A percentile compares a stretch with the other conserved stretches of the same genome.
Evolutionary conservation across 2,888 invertebrate genomes (phyloP).

Genomic region (Periphyllus acericola): DNA sequence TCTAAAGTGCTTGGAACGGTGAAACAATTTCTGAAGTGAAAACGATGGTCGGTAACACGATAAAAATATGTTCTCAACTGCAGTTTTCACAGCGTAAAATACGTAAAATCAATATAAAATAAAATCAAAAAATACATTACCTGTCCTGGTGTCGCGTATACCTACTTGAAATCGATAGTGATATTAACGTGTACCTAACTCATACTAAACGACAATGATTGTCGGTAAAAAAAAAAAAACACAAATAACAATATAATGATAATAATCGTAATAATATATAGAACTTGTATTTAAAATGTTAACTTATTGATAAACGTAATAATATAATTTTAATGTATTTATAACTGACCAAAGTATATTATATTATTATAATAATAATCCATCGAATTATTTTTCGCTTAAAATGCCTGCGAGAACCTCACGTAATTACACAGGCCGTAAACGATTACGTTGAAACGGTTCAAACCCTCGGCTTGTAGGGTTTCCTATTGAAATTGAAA

Average conservation of each 20-base stretch:
- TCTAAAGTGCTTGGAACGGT: too few species aligned
- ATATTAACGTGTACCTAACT: too few species aligned
- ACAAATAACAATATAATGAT: neutral
- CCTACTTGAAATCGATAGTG: too few species aligned
- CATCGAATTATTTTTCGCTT: slow-evolving; percentile 22
- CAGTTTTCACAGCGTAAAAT: too few species aligned
- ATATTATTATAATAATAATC: neutral
- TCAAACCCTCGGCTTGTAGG: slow-evolving; percentile 14
- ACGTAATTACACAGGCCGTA: neutral
- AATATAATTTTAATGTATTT: neutral
- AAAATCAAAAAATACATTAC: too few species aligned
- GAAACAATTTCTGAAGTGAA: too few species aligned
- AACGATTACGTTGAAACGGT: slow-evolving; percentile 1
- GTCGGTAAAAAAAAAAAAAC: neutral
- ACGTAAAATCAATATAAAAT: too few species aligned
- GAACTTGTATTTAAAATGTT: neutral
- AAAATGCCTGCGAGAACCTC: slow-evolving; percentile 32
- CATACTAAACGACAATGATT: too few species aligned
- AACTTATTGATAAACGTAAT: neutral
- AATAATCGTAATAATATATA: neutral
- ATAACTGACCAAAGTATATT: neutral
- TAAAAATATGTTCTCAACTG: too few species aligned
- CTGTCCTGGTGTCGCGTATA: too few species aligned
- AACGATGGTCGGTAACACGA: too few species aligned
- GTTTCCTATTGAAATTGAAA: neutral